These are phyloP conservation scores for Chaitophorus viminalis DNA, from an alignment of 2,888 invertebrate genomes.

Conservation along the genomic window DNA sequence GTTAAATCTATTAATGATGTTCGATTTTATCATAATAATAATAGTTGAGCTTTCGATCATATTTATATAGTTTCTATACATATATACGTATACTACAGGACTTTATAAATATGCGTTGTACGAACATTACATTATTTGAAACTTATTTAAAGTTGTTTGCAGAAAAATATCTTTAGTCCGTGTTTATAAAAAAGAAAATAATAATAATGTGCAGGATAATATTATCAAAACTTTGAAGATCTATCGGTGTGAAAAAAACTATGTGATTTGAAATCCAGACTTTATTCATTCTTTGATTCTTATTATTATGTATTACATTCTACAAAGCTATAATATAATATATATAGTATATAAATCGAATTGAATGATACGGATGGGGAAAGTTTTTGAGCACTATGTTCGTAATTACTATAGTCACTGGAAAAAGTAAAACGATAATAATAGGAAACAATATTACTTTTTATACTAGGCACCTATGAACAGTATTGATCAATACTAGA, in stretches of 20 bases:
- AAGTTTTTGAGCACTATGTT: too few relatives aligned
- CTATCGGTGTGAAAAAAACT: background rate
- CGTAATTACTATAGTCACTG: too few relatives aligned
- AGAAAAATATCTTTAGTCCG: background rate
- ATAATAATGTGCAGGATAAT: background rate
- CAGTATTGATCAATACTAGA: too few relatives aligned
- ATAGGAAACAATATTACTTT: too few relatives aligned
- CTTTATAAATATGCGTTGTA: background rate
- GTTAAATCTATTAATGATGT: too few relatives aligned
- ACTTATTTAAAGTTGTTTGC: conserved; percentile 25
- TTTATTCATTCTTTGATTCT: background rate
- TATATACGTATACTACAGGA: background rate
- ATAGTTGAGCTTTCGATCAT: background rate
- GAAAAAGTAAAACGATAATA: too few relatives aligned
- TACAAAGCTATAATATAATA: background rate
- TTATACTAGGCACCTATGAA: too few relatives aligned
- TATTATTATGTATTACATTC: background rate
- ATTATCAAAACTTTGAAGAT: conserved; percentile 23
- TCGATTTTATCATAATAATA: too few relatives aligned
- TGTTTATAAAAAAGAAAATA: background rate
- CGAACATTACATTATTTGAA: background rate
- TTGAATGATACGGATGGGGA: too few relatives aligned
- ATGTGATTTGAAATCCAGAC: background rate
- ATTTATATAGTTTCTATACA: background rate
- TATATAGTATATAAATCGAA: background rate